Percentiles rank a stretch among this genome's conserved stretches.
Evolutionary conservation across 2,888 invertebrate genomes (phyloP).

Genomic region (Dorcus hopei): DNA sequence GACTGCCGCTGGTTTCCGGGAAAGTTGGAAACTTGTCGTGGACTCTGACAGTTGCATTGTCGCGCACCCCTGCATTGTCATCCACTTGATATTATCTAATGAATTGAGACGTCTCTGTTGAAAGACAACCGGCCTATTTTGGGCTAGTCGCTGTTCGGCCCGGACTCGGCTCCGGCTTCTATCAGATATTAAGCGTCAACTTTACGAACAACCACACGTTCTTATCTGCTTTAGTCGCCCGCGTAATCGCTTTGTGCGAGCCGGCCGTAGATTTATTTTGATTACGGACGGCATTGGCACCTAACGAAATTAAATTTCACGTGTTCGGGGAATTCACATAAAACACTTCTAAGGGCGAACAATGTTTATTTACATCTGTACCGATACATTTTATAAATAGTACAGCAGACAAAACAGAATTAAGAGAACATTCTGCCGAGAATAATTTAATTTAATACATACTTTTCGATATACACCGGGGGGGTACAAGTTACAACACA

Average conservation of each 20-base stretch:
- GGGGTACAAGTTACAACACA: slow-evolving; percentile 24
- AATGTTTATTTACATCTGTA: slow-evolving; percentile 26
- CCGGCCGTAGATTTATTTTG: neutral
- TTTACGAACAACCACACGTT: neutral
- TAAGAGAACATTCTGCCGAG: slow-evolving; percentile 8
- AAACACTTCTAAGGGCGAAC: slow-evolving; percentile 3
- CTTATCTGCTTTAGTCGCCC: neutral
- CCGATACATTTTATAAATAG: slow-evolving; percentile 23
- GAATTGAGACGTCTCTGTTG: slow-evolving; percentile 31
- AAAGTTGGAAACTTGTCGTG: slow-evolving; percentile 46
- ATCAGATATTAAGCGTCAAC: slow-evolving; percentile 1
- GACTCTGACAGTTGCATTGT: slow-evolving; percentile 44
- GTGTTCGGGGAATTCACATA: too few species aligned
- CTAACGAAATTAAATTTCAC: neutral
- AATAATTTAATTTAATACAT: slow-evolving; percentile 13
- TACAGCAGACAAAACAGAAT: slow-evolving; percentile 23
- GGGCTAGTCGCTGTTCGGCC: slow-evolving; percentile 15
- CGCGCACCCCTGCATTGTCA: slow-evolving; percentile 44
- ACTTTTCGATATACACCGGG: slow-evolving; percentile 18
- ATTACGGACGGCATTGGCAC: neutral
- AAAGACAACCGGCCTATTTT: slow-evolving; percentile 25
- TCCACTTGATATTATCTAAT: slow-evolving; percentile 30
- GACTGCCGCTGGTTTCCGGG: slow-evolving; percentile 46
- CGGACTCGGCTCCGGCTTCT: neutral
- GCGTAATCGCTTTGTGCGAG: neutral